Evolutionary conservation across 2,113 vertebrate genomes (phyloP), one percentile per base, ranked within the genome.

Genomic region (Sakesphorus luctuosus): DNA sequence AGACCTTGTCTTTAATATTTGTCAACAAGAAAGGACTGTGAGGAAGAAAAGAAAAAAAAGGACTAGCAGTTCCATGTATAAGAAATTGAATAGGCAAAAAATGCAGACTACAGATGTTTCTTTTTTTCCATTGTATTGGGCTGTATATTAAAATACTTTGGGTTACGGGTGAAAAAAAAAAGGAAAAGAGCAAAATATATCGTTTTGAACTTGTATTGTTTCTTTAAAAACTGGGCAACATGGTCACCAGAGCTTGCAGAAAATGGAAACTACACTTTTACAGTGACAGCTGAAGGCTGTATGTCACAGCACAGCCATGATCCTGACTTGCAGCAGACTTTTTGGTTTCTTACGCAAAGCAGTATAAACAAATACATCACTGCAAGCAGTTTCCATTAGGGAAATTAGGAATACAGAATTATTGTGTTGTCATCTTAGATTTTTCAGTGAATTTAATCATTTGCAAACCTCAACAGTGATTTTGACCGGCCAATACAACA

Each of bases 241-340:
- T 5, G 12, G 44, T 75, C 20, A 38, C 0, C 3, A 72, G 20
- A 75, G 23, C 43, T 62, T 52, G 56, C 38, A 79, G 38, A 46
- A 59, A 67, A 53, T 11, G 18, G 13, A 82, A 67, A 46, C 5
- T 3, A 15, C 9, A 2, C 6, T 67, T 62, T 29, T 10, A 31
- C 7, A 29, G n/a, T 8, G 33, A 40, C 47, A 78, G 58, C 31
- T 52, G 31, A 66, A 77, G 18, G 24, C 26, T 52, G 20, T 62
- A 36, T 6, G 9, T n/a, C 46, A 28, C 23, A 68, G 20, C 44
- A 26, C 9, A 35, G 55, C 33, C 9, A 1, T 0, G 0, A 26
- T 47, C 66, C 53, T 77, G 36, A 68, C 49, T 26, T 2, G 0
- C 10, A 31, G 17, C 29, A 55, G n/a, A 63, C 13, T 31, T 47